Base-by-base conservation (phyloP, 1,140 invertebrate genomes). In the Conus betulinus region DNA sequence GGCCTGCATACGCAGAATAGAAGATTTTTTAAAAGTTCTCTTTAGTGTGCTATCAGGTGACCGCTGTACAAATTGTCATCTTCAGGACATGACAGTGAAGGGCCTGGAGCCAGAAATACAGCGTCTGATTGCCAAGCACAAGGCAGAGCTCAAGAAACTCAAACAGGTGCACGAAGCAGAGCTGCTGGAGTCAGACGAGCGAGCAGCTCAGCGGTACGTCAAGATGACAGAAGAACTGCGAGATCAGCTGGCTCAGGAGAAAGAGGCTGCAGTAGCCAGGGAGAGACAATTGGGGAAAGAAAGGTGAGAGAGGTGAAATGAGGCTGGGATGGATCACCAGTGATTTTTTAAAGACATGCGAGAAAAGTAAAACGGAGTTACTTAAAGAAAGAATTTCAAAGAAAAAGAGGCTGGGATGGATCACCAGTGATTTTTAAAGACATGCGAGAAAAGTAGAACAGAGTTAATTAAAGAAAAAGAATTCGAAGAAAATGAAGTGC, bases 61-160 rank as follows among this genome's bases (percentile, higher is more conserved):
- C 39, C 39, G 0, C 39, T 39, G 39, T 39, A 39, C 39, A 39
- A 39, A 39, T n/a, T 71, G 67, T 71, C 67, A 23, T 71, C 60
- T n/a, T 71, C 85, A 95, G 95, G 95, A 96, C 90, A 94, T 96
- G 95, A 96, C 95, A 53, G 95, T 95, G 67, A 95, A 95, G 89
- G 95, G 95, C 51, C 87, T 96, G 63, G 95, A 96, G 90, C 95
- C 95, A 89, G 95, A 95, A 89, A 95, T 96, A 60, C 95, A 95
- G 88, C 90, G 94, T 55, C 90, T 96, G 82, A 95, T 96, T 52
- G 94, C 94, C 6, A 95, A 95, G 88, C 95, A 95, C 89, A 96
- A 95, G 91, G 86, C 91, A 55, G 95, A 96, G 88, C 84, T 96
- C 10, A 95, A 95, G 89, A 95, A 95, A 85, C 88, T 96, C 52